A percentile compares a stretch with the other conserved stretches of the same genome.
phyloP scores from a whole-genome alignment of 2,888 invertebrate species.

The Phrixothrix hirtus region DNA sequence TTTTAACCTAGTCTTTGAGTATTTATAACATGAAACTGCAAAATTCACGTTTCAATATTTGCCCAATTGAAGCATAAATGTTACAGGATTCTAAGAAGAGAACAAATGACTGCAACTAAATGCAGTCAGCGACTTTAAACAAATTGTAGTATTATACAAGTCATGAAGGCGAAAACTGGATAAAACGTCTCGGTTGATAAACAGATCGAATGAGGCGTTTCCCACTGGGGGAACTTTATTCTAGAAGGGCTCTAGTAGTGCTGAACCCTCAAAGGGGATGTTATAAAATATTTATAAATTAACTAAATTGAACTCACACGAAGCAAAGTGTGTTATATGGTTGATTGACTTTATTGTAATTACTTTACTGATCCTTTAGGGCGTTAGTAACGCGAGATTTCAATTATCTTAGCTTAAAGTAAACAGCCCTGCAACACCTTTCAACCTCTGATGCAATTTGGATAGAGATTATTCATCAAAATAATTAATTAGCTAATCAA shows the following conservation, averaged over 20 bases:
- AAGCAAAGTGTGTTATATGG: slow-evolving; percentile 40
- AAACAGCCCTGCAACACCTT: too few species aligned
- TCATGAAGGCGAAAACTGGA: slow-evolving; percentile 52
- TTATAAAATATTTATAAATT: slow-evolving; percentile 52
- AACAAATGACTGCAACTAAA: not conserved
- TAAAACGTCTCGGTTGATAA: slow-evolving; percentile 51
- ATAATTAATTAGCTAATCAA: too few species aligned
- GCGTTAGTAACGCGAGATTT: too few species aligned
- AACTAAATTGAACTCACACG: slow-evolving; percentile 48
- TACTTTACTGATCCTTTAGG: slow-evolving; percentile 37
- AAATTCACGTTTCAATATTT: too few species aligned
- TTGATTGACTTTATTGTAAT: slow-evolving; percentile 45
- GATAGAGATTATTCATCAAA: too few species aligned
- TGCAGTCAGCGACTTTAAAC: slow-evolving; percentile 33
- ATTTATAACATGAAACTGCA: too few species aligned
- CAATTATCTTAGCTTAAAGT: too few species aligned
- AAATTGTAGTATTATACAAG: slow-evolving; percentile 53
- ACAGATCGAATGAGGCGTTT: slow-evolving; percentile 51
- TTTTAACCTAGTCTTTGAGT: too few species aligned
- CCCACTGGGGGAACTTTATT: slow-evolving; percentile 38
- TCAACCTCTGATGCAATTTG: too few species aligned
- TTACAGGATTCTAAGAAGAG: too few species aligned
- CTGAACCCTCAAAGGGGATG: slow-evolving; percentile 35
- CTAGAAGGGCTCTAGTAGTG: slow-evolving; percentile 24
- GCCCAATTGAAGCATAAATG: too few species aligned